These are phyloP conservation scores for Prietella phreatophila DNA, from an alignment of 2,113 vertebrate genomes.

Conservation along the genomic window DNA sequence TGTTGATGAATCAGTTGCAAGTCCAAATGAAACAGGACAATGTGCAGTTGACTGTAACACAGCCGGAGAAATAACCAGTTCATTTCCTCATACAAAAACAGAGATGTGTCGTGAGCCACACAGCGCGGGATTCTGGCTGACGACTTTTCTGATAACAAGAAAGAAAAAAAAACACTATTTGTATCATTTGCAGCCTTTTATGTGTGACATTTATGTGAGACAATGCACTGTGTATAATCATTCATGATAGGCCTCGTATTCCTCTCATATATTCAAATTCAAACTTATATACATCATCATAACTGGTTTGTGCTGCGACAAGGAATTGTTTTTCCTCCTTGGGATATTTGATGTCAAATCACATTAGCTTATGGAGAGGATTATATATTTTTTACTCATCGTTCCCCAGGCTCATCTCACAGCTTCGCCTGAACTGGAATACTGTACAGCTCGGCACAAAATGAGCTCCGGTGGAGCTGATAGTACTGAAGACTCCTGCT, in stretches of 20 bases:
- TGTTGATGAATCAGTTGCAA: conserved; percentile 31
- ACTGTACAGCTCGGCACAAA: conserved; percentile 39
- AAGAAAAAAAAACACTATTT: conserved; percentile 21
- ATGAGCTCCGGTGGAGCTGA: conserved; percentile 27
- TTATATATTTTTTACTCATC: conserved; percentile 34
- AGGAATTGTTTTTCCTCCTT: conserved; percentile 36
- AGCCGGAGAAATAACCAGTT: conserved; percentile 19
- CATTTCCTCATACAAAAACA: background rate
- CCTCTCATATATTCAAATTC: conserved; percentile 27
- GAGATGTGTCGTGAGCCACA: background rate
- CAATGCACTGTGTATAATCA: conserved; percentile 10
- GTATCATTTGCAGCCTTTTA: conserved; percentile 27
- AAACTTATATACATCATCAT: conserved; percentile 42
- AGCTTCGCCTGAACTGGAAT: conserved; percentile 36
- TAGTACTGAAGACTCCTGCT: conserved; percentile 39
- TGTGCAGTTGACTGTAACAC: background rate
- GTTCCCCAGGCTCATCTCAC: conserved; percentile 34
- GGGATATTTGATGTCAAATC: conserved; percentile 51
- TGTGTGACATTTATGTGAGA: conserved; percentile 7
- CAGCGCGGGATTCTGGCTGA: conserved; percentile 5
- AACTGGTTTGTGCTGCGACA: conserved; percentile 29
- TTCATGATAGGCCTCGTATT: conserved; percentile 24
- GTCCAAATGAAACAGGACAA: conserved; percentile 3
- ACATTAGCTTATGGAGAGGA: conserved; percentile 43
- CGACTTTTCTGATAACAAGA: conserved; percentile 22